These are phyloP conservation scores for Megaleporinus macrocephalus DNA, from an alignment of 2,113 vertebrate species.

Conservation along the genomic window DNA sequence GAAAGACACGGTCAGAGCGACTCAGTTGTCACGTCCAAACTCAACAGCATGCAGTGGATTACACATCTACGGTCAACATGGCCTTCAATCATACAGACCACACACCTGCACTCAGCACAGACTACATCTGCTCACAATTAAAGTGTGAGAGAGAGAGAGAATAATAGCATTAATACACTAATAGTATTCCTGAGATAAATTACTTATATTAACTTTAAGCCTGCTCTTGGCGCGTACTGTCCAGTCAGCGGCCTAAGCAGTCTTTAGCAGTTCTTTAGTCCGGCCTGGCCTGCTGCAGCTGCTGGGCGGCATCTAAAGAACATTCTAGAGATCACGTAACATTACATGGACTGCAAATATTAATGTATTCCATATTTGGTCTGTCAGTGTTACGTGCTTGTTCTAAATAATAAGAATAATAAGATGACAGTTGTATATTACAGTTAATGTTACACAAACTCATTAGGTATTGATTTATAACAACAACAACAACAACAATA, in stretches of 20 bases:
- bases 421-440: too few species aligned
- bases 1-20: neutral
- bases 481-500: too few species aligned
- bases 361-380: neutral
- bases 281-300: neutral
- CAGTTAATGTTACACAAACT: too few species aligned
- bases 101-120: neutral
- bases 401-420: too few species aligned
- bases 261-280: neutral
- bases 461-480: too few species aligned
- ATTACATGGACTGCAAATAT: neutral
- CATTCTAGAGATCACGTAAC: neutral
- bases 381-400: neutral
- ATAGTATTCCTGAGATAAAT: neutral
- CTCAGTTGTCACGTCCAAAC: neutral
- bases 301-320: neutral
- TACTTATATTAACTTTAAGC: neutral
- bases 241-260: constrained; percentile 11
- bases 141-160: neutral
- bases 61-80: neutral
- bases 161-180: neutral
- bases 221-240: neutral
- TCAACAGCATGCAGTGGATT: neutral
- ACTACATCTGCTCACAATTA: neutral
- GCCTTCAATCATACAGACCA: neutral